Percentiles rank a stretch among this genome's conserved stretches.
These are phyloP conservation scores for Anoncus sp. DNA, from an alignment of 2,888 invertebrate genomes.

Conservation along the genomic window DNA sequence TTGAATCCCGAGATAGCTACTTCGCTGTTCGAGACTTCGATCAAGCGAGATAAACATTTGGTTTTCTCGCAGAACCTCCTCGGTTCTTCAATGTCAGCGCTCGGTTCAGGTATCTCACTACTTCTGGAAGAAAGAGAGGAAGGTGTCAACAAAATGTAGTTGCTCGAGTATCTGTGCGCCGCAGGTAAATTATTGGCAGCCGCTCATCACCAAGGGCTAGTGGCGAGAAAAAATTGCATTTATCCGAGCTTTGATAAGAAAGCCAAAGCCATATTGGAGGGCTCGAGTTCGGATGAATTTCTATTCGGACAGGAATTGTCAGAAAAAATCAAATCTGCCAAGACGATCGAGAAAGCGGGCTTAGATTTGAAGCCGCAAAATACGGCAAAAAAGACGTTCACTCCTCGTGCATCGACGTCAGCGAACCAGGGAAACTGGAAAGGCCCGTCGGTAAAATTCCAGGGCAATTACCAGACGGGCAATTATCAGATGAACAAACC, in stretches of 20 bases:
- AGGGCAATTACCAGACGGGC: slow-evolving; percentile 22
- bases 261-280: slow-evolving; percentile 1
- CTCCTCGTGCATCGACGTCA: background rate
- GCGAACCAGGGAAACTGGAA: slow-evolving; percentile 24
- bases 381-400: background rate
- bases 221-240: slow-evolving; percentile 40
- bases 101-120: slow-evolving; percentile 44
- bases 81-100: slow-evolving; percentile 47
- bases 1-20: slow-evolving; percentile 58
- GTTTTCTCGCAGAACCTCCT: slow-evolving; percentile 47
- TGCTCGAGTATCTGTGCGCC: slow-evolving; percentile 24
- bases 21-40: slow-evolving; percentile 46
- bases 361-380: slow-evolving; percentile 9
- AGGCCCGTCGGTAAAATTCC: slow-evolving; percentile 22
- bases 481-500: background rate
- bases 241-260: slow-evolving; percentile 42
- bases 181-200: slow-evolving; percentile 14
- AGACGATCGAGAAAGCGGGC: slow-evolving; percentile 43
- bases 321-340: slow-evolving; percentile 40
- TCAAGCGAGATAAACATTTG: slow-evolving; percentile 53
- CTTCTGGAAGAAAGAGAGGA: slow-evolving; percentile 40
- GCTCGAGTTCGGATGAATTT: slow-evolving; percentile 28
- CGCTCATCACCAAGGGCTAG: slow-evolving; percentile 14
- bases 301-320: slow-evolving; percentile 45
- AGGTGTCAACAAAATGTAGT: slow-evolving; percentile 27